phyloP scores from a whole-genome alignment of 2,113 vertebrate genomes.

The Anser cygnoides region DNA sequence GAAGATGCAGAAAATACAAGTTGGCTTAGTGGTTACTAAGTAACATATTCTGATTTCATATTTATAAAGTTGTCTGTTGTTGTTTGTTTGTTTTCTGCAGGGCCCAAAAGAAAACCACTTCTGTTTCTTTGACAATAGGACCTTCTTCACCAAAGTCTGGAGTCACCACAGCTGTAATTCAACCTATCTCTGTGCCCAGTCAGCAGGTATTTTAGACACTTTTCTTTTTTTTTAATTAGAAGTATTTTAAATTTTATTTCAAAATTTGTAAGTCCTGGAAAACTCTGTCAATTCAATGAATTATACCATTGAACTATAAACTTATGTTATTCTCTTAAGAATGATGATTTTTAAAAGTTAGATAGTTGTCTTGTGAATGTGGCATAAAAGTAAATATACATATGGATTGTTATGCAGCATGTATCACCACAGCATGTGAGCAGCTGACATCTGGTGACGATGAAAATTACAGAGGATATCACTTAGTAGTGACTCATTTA shows the following conservation, averaged over 20 bases:
- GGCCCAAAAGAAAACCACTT: conserved; percentile 93
- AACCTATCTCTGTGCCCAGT: conserved; percentile 85
- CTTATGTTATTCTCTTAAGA: not conserved
- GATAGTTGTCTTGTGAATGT: not conserved
- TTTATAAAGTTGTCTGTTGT: not conserved
- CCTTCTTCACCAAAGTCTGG: conserved; percentile 88
- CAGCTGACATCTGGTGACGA: not conserved
- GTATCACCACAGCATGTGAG: not conserved
- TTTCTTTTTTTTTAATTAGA: not conserved
- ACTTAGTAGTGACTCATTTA: not conserved
- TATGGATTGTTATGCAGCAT: not conserved
- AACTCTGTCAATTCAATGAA: not conserved
- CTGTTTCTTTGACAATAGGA: conserved; percentile 94
- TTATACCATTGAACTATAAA: not conserved
- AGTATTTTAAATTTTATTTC: not conserved
- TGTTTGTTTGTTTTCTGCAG: conserved; percentile 68
- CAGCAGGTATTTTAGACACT: conserved; percentile 73
- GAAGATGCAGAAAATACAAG: not conserved
- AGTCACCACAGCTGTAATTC: conserved; percentile 89
- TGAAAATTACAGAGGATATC: not conserved
- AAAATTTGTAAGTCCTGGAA: not conserved
- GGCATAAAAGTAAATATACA: not conserved
- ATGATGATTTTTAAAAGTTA: rapidly evolving
- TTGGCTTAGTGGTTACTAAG: not conserved
- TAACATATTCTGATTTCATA: not conserved